Percentiles rank a stretch among this genome's conserved stretches.
These are phyloP conservation scores for Squalus acanthias DNA, from an alignment of 2,797 vertebrate species.

Conservation along the genomic window DNA sequence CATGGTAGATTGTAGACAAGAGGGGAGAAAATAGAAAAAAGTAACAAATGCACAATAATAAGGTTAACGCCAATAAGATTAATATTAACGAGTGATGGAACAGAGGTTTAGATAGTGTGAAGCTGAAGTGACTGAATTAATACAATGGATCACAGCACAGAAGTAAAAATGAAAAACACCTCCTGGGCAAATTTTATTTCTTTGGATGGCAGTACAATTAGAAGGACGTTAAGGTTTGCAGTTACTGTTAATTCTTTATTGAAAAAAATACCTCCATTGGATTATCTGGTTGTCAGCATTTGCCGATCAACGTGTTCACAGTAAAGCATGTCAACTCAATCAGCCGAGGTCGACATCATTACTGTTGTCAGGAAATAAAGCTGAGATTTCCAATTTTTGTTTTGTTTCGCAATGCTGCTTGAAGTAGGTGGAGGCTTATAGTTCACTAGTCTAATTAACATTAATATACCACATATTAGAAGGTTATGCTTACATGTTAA, in stretches of 20 bases:
- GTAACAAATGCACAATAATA: background rate
- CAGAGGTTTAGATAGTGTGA: background rate
- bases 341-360: conserved; percentile 27
- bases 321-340: conserved; percentile 29
- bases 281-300: conserved; percentile 4
- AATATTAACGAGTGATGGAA: background rate
- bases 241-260: background rate
- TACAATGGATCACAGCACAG: background rate
- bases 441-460: conserved; percentile 28
- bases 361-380: conserved; percentile 20
- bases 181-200: background rate
- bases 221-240: background rate
- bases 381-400: conserved; percentile 1
- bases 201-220: background rate
- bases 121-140: background rate
- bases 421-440: background rate
- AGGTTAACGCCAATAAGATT: background rate
- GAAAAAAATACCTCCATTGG: background rate
- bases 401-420: background rate
- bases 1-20: too few species aligned
- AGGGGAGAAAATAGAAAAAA: background rate
- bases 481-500: conserved; percentile 22
- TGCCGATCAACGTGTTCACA: background rate
- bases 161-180: background rate
- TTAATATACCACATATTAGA: background rate